Conservation (phyloP, 2,888 invertebrate genomes). For the Parnassius glacialis region DNA sequence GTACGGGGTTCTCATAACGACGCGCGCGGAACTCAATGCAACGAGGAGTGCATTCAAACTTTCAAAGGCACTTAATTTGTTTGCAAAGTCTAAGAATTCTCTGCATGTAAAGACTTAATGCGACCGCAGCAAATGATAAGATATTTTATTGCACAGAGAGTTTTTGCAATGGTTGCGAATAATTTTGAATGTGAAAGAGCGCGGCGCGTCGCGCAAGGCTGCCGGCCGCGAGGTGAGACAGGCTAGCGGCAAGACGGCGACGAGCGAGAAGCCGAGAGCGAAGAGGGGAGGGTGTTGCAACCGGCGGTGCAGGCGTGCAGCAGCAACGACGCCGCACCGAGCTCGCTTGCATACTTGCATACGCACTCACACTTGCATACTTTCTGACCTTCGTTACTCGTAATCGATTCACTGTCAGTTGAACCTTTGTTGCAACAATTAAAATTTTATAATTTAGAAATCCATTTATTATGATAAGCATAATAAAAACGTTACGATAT, state of each 20-base stretch:
- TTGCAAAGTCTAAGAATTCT: conserved; percentile 57
- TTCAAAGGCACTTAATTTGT: conserved; percentile 68
- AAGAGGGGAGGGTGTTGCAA: conserved; percentile 81
- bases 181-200: conserved; percentile 81
- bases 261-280: conserved; percentile 78
- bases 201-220: conserved; percentile 81
- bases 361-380: conserved; percentile 73
- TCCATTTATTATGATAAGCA: conserved; percentile 16
- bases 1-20: conserved; percentile 88
- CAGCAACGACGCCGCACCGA: conserved; percentile 78
- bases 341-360: conserved; percentile 81
- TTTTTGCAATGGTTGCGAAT: conserved; percentile 79
- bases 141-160: conserved; percentile 79
- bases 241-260: conserved; percentile 79
- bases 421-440: conserved; percentile 67
- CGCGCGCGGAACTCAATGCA: conserved; percentile 86
- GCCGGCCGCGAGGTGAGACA: conserved; percentile 82
- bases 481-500: conserved; percentile 5
- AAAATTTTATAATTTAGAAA: conserved; percentile 45
- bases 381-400: conserved; percentile 73
- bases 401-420: conserved; percentile 71
- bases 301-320: conserved; percentile 80
- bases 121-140: conserved; percentile 63
- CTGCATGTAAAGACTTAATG: conserved; percentile 66
- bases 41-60: conserved; percentile 83